Evolutionary conservation across 2,888 invertebrate species (phyloP).

Genomic region (Rosalia funebris): DNA sequence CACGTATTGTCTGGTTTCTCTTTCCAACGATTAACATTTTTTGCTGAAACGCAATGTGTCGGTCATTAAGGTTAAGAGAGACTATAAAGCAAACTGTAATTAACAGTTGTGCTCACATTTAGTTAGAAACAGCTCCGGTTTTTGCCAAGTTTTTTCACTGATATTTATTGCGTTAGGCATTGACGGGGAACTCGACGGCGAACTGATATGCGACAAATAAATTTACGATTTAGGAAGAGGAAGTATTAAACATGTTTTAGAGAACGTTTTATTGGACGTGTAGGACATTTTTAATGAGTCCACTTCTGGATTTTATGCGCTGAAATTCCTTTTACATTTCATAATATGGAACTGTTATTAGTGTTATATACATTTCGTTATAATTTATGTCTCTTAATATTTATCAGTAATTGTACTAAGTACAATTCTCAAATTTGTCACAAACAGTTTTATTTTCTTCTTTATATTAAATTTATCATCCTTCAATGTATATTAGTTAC

Average conservation of each 20-base stretch:
- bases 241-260: slow-evolving; percentile 31
- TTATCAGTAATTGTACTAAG: too few relatives aligned
- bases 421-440: too few relatives aligned
- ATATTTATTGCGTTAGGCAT: slow-evolving; percentile 39
- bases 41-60: slow-evolving; percentile 28
- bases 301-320: slow-evolving; percentile 3
- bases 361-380: too few relatives aligned
- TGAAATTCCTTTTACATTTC: neutral
- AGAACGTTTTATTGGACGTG: slow-evolving; percentile 16
- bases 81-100: slow-evolving; percentile 38
- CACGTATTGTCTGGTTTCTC: slow-evolving; percentile 25
- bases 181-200: slow-evolving; percentile 36
- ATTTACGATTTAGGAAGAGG: slow-evolving; percentile 45
- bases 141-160: slow-evolving; percentile 25
- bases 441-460: too few relatives aligned
- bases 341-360: neutral
- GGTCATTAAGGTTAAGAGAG: slow-evolving; percentile 33
- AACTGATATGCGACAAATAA: slow-evolving; percentile 40
- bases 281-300: slow-evolving; percentile 16
- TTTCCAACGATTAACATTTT: slow-evolving; percentile 31
- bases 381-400: too few relatives aligned
- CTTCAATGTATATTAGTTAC: too few relatives aligned
- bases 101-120: slow-evolving; percentile 33
- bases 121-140: slow-evolving; percentile 16
- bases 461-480: too few relatives aligned